Conservation (phyloP, 2,113 vertebrate species). For the Oenanthe oenanthe region DNA sequence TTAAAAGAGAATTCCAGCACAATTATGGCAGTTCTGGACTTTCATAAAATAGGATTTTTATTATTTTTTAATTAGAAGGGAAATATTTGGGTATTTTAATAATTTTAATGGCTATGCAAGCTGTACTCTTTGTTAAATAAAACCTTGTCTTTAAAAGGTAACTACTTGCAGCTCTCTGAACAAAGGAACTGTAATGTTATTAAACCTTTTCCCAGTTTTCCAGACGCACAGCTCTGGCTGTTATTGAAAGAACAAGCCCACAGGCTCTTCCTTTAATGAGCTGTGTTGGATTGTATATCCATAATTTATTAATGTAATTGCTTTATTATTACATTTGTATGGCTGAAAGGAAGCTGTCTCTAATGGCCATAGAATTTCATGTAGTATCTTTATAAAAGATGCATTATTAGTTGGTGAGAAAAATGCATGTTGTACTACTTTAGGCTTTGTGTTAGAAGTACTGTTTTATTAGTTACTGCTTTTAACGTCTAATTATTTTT, state of each 20-base stretch:
- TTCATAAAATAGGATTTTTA: background rate
- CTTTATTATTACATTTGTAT: constrained; percentile 72
- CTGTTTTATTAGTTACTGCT: constrained; percentile 3
- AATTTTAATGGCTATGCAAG: constrained; percentile 34
- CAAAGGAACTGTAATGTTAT: constrained; percentile 66
- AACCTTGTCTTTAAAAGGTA: constrained; percentile 47
- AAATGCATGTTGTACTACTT: constrained; percentile 31
- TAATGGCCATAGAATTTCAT: constrained; percentile 61
- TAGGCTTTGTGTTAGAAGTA: constrained; percentile 42
- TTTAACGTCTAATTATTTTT: constrained; percentile 31
- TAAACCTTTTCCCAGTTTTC: constrained; percentile 71
- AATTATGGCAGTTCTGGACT: constrained; percentile 6
- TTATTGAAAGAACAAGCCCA: constrained; percentile 70
- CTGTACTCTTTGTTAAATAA: constrained; percentile 39
- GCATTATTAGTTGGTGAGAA: constrained; percentile 50
- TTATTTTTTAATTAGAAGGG: constrained; percentile 35
- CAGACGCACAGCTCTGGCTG: constrained; percentile 52
- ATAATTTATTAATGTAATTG: constrained; percentile 73
- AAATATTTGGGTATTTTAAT: constrained; percentile 51
- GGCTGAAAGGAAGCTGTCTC: constrained; percentile 66
- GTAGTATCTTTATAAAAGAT: constrained; percentile 59
- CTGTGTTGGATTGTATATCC: constrained; percentile 68
- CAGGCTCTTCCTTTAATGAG: constrained; percentile 70
- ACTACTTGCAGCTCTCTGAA: constrained; percentile 73
- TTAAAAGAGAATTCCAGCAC: constrained; percentile 18